Conservation (phyloP, 1,140 invertebrate genomes). For the Achatina immaculata region DNA sequence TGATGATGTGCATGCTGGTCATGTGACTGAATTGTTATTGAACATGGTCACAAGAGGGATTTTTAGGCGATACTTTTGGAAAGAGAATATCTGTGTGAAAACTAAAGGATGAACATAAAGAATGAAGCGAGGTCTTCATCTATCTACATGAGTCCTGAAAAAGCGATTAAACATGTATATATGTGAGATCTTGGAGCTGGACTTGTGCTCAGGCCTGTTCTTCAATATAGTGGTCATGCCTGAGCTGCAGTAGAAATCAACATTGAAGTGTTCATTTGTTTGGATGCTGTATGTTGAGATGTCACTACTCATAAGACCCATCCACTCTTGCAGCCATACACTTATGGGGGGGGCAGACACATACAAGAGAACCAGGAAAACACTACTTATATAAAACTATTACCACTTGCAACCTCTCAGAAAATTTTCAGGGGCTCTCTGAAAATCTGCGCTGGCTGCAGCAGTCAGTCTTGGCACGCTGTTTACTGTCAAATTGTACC, state of each 20-base stretch:
- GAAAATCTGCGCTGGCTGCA: constrained; percentile 38
- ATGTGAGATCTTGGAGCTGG: neutral
- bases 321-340: neutral
- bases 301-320: too few relatives aligned
- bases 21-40: too few relatives aligned
- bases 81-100: too few relatives aligned
- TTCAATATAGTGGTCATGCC: neutral
- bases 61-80: too few relatives aligned
- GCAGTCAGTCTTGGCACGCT: constrained; percentile 9
- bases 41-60: too few relatives aligned
- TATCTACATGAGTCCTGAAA: too few relatives aligned
- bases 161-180: too few relatives aligned
- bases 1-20: too few relatives aligned
- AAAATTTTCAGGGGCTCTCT: constrained; percentile 48
- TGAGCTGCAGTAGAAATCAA: neutral
- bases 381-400: neutral
- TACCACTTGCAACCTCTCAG: constrained; percentile 64
- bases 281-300: too few relatives aligned
- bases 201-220: neutral
- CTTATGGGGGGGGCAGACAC: neutral
- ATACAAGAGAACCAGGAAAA: neutral
- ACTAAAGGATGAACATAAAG: too few relatives aligned
- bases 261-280: too few relatives aligned
- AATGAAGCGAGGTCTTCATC: too few relatives aligned
- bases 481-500: neutral